Base-by-base conservation (phyloP, 64 coral and sea anemone genomes). In the Actinia tenebrosa region DNA sequence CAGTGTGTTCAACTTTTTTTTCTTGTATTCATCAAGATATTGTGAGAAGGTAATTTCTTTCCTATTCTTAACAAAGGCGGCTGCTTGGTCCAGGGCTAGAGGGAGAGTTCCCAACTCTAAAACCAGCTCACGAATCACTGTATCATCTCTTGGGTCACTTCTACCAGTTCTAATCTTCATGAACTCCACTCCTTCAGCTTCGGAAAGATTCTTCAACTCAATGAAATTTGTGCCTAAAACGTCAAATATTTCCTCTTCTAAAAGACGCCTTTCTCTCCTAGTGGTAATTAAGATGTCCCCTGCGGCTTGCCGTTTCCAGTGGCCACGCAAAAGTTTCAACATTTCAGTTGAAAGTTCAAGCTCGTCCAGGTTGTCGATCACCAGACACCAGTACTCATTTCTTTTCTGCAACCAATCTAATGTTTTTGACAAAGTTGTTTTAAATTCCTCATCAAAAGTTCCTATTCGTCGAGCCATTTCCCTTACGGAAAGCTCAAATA, bases 211-310 rank as follows among this genome's bases (percentile, higher is more conserved):
- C 53, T 82, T 87, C 8, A 93, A 62, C 47, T 90, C 92, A 83
- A 94, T 87, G 44, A 88, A 94, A 77, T 46, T 71, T 7, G 58
- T 56, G 25, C 85, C 88, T 81, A 78, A 63, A 30, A 89, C 50
- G 60, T 80, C 92, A 17, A 79, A 45, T 27, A 80, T 45, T 56
- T 89, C 82, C 30, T 84, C 88, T 82, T 78, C 45, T 15, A 90
- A 23, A 45, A 87, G 80, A 86, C 45, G 26, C 16, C 59, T 26
- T 53, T 94, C 89, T 45, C 92, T 87, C 22, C 92, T 86, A 26
- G 92, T 91, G 45, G 92, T 94, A 37, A 94, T 87, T 3, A 94
- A 63, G 7, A 94, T 84, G 44, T 90, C 79, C 3, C 92, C 92
- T 8, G 37, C 13, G 50, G 60, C 81, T 3, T 72, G 59, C 75